Conservation (phyloP, 92 coral and sea anemone species). For the Zoanthus sociatus region DNA sequence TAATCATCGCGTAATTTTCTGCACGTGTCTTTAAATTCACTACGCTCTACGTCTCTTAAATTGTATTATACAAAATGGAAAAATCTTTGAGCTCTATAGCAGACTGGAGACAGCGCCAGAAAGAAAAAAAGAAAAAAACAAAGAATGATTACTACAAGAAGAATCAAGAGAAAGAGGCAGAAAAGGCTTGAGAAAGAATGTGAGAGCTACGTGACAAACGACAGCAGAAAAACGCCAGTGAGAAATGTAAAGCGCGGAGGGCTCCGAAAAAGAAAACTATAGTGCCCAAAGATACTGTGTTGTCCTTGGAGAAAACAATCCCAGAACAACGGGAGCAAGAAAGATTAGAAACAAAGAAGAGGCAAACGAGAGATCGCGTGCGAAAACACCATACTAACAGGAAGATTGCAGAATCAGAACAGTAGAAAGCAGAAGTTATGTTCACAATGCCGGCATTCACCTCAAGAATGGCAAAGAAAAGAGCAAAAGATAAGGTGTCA, state of each 20-base stretch:
- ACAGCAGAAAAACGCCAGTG: background rate
- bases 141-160: background rate
- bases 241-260: background rate
- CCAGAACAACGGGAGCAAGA: background rate
- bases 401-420: background rate
- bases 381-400: background rate
- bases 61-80: background rate
- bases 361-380: background rate
- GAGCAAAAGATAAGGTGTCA: conserved; percentile 39
- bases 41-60: background rate
- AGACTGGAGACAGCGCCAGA: background rate
- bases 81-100: background rate
- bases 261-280: background rate
- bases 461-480: conserved; percentile 1
- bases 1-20: background rate
- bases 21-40: background rate
- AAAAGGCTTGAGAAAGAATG: background rate
- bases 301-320: background rate
- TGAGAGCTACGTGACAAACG: background rate
- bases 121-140: background rate
- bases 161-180: background rate
- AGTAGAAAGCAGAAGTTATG: background rate
- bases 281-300: background rate
- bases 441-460: background rate
- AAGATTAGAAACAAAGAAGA: background rate